phyloP scores from a whole-genome alignment of 2,888 invertebrate species.

The Eristalis arbustorum region DNA sequence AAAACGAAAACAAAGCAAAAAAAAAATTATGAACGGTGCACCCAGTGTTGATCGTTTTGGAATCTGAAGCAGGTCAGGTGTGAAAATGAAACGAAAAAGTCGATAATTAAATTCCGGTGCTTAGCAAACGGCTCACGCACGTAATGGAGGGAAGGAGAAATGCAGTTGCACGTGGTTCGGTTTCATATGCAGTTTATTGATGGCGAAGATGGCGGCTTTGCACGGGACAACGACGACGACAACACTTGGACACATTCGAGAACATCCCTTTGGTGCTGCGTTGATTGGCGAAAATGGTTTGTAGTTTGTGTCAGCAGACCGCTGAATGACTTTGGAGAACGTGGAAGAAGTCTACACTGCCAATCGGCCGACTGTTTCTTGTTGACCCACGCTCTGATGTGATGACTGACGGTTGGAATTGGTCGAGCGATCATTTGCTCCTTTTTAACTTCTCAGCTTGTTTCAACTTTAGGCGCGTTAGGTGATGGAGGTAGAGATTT shows the following conservation, averaged over 20 bases:
- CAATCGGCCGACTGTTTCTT: neutral
- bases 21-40: conserved; percentile 2
- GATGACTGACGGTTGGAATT: neutral
- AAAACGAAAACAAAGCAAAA: conserved; percentile 16
- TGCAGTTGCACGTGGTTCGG: neutral
- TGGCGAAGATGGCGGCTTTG: neutral
- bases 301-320: neutral
- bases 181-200: neutral
- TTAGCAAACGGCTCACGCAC: neutral
- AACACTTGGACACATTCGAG: neutral
- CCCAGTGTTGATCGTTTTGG: conserved; percentile 47
- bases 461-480: neutral
- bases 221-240: neutral
- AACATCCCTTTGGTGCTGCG: neutral
- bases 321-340: neutral
- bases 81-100: neutral
- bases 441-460: neutral
- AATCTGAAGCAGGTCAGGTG: conserved; percentile 58
- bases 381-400: neutral
- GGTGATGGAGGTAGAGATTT: neutral
- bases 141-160: neutral
- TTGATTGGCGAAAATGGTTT: neutral
- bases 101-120: neutral
- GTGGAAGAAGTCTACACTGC: neutral
- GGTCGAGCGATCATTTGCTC: neutral